phyloP scores from a whole-genome alignment of 2,797 vertebrate genomes.

The Octomys mimax region DNA sequence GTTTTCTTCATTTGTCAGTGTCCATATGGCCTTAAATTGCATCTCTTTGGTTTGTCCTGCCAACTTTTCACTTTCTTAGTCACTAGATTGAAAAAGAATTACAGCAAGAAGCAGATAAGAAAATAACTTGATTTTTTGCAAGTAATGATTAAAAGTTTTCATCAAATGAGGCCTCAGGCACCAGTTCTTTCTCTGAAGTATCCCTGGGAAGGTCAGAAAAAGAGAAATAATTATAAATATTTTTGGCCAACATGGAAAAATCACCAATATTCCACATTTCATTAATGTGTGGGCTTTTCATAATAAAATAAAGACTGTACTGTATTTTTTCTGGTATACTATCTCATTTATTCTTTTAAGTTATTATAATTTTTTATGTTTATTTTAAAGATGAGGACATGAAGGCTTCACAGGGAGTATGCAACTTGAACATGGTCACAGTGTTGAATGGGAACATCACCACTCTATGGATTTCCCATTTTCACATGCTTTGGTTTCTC shows the following conservation, averaged over 20 bases:
- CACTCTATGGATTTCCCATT: not conserved
- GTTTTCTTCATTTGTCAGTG: slow-evolving; percentile 51
- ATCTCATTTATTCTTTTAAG: not conserved
- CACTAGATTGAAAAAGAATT: slow-evolving; percentile 48
- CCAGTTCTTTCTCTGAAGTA: not conserved
- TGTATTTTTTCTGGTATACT: not conserved
- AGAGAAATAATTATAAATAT: not conserved
- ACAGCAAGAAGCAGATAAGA: not conserved
- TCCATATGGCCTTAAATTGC: slow-evolving; percentile 42
- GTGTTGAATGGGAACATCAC: not conserved
- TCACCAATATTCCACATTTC: not conserved
- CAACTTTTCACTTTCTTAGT: slow-evolving; percentile 29
- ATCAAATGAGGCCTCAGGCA: not conserved
- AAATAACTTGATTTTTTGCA: slow-evolving; percentile 35
- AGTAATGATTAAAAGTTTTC: slow-evolving; percentile 19
- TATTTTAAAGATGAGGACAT: slow-evolving; percentile 1
- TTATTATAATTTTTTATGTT: not conserved
- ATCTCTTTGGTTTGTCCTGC: slow-evolving; percentile 47
- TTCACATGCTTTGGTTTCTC: not conserved
- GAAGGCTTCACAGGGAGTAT: not conserved
- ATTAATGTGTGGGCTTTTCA: not conserved
- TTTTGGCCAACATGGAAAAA: not conserved
- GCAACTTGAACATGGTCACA: not conserved
- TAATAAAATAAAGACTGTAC: not conserved
- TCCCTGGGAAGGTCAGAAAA: not conserved